Base-by-base conservation (phyloP, 35 echinoderm and acorn worm genomes). In the Heliocidaris tuberculata region DNA sequence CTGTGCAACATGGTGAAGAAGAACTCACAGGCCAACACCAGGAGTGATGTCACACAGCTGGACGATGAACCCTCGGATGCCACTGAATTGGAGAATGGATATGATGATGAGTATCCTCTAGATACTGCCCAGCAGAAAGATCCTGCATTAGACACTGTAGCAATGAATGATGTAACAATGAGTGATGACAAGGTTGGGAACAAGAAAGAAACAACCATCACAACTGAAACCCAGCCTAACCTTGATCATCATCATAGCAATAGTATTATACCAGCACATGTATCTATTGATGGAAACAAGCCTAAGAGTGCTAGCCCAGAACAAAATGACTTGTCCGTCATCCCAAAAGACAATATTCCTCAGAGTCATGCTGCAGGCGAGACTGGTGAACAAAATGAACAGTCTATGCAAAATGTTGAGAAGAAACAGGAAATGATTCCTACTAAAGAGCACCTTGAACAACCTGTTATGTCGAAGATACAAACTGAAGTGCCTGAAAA, bases 1-100 rank as follows among this genome's bases (percentile, higher is more conserved):
- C 94, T 97, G n/a, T 85, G 95, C 29, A 93, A 96, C 85, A 97
- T 97, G 97, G 97, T 97, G 8, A 96, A 95, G 48, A 93, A 94
- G 93, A 94, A 47, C 93, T 85, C 59, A 10, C 59, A 71, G 59
- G 30, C 78, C 89, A 96, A 86, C 35, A 71, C 93, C 29, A 95
- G 95, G 94, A 96, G 60, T 31, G 90, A 96, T 21, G 12, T 35
- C 19, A 93, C 49, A 13, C 56, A 93, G 30, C 16, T 19, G 10
- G 96, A 65, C 21, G 65, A 93, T 56, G 94, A 31, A 13, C 59
- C 49, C 24, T 92, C 71, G 29, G 94, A 95, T 93, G 94, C 95
- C 13, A 86, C 94, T 13, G 88, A 93, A 48, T n/a, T 92, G 87
- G 90, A 94, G 7, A 61, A 95, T 32, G 13, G 65, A 50, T 78